Base-by-base conservation (phyloP, 2,113 vertebrate genomes). In the Atrichornis clamosus region DNA sequence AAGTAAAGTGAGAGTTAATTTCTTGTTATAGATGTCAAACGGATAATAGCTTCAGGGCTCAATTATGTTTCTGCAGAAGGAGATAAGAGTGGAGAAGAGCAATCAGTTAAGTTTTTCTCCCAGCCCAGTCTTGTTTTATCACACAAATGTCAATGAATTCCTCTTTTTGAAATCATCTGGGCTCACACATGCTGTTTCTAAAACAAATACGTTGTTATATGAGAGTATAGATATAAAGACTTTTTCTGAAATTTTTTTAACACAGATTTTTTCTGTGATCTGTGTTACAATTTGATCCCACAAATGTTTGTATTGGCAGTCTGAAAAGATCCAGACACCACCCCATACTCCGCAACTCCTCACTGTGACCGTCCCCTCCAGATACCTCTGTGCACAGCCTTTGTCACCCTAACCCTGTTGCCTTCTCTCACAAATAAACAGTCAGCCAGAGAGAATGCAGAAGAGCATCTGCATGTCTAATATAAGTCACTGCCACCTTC, bases 1-100 rank as follows among this genome's bases (percentile, higher is more conserved):
- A 87, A 91, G 76, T 69, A 69, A 87, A 85, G 33, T 69, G 74
- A 89, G 65, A 83, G 50, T 74, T 95, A 95, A 93, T 91, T 94
- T 94, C 89, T 87, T 65, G 11, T 75, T 91, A 83, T 83, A 79
- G 53, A 76, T 76, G 62, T 69, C 89, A 87, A 76, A 83, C 1
- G 7, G 32, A 56, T 62, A 82, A 59, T 85, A 76, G 74, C 65
- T 87, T 91, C 58, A 80, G 53, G 93, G 70, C 58, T 95, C 70
- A 85, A 47, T 93, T 91, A 69, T 85, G 13, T 53, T 60, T 91
- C 49, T 93, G 58, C 17, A 83, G 62, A 95, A 82, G 58, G 14
- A 89, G 70, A 73, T 64, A 53, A 79, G 41, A 84, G 44, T 62
- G 32, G 15, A 78, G 46, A 91, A 79, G n/a, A 76, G 17, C 42